These are phyloP conservation scores for Chelonus formosanus DNA, from an alignment of 2,888 invertebrate genomes.

Conservation along the genomic window DNA sequence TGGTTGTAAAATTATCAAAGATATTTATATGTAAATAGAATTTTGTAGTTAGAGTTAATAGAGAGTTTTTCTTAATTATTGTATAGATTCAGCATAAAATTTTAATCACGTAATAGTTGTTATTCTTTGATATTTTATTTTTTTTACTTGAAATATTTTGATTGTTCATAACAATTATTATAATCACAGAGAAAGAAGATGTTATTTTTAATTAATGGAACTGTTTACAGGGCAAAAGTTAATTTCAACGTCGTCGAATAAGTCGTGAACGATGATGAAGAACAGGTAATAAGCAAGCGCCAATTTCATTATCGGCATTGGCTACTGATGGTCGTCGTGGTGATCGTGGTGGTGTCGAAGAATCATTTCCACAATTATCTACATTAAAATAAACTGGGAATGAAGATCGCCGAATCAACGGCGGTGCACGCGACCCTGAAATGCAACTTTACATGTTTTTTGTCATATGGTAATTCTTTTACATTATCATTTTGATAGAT, in stretches of 20 bases:
- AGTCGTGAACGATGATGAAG: constrained; percentile 53
- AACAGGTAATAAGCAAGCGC: constrained; percentile 35
- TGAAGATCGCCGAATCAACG: constrained; percentile 55
- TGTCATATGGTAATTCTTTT: not conserved
- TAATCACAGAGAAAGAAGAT: too few species aligned
- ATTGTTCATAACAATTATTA: too few species aligned
- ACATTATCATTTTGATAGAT: too few species aligned
- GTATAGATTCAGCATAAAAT: too few species aligned
- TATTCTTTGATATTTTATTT: too few species aligned
- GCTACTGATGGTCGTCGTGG: constrained; percentile 50
- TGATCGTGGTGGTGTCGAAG: constrained; percentile 44
- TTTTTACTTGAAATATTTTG: too few species aligned
- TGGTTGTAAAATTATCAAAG: too few species aligned
- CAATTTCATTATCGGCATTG: constrained; percentile 48
- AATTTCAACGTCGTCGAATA: constrained; percentile 48
- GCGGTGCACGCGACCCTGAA: constrained; percentile 52
- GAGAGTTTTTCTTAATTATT: too few species aligned
- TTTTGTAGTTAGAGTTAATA: too few species aligned
- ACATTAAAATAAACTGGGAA: constrained; percentile 51
- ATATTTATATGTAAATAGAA: too few species aligned
- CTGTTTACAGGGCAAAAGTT: not conserved
- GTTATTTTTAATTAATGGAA: too few species aligned
- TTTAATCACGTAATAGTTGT: too few species aligned
- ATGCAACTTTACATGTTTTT: constrained; percentile 29
- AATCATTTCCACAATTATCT: constrained; percentile 43